Evolutionary conservation across 2,888 invertebrate species (phyloP), one percentile per base, ranked within the genome.

Genomic region (Spialia ferax): DNA sequence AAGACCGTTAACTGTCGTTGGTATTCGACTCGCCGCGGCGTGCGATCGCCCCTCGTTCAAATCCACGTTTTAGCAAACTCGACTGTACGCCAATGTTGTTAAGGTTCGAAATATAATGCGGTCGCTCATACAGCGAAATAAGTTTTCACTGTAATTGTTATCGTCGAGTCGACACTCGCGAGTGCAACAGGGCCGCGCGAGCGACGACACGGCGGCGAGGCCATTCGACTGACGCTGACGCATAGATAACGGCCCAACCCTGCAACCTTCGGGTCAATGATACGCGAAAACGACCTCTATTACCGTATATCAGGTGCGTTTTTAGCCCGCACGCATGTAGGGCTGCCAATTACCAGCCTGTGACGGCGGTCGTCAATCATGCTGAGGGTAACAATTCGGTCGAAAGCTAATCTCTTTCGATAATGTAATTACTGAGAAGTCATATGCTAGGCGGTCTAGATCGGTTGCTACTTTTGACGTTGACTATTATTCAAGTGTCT

Each of bases 61-160:
- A 10, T 52, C 48, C 22, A 26, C 20, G 7, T 29, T 7, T 2
- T 1, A 2, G 8, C 23, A 63, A 54, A 32, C 15, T 67, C 18
- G 22, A 26, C 69, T 54, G 26, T 74, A 72, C 69, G 54, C 11
- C 13, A 8, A 54, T 18, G 1, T 0, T 0, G n/a, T 60, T 67
- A 69, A 56, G 63, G 71, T 65, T 52, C 29, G 70, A 38, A 71
- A 61, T 70, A 26, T n/a, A 6, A 7, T 55, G 63, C 15, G 20
- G 15, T 63, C 63, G 69, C 71, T 77, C 76, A 75, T 76, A 79
- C 81, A 80, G 79, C 82, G 79, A 82, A 83, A 83, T 84, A 82
- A 83, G 82, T 85, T 85, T 81, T 83, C 83, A 83, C 79, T 81
- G 83, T 87, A 88, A 87, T 87, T 88, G 86, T 87, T 88, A 88